Evolutionary conservation across 2,113 vertebrate species (phyloP).

Genomic region (Syngnathus floridae): DNA sequence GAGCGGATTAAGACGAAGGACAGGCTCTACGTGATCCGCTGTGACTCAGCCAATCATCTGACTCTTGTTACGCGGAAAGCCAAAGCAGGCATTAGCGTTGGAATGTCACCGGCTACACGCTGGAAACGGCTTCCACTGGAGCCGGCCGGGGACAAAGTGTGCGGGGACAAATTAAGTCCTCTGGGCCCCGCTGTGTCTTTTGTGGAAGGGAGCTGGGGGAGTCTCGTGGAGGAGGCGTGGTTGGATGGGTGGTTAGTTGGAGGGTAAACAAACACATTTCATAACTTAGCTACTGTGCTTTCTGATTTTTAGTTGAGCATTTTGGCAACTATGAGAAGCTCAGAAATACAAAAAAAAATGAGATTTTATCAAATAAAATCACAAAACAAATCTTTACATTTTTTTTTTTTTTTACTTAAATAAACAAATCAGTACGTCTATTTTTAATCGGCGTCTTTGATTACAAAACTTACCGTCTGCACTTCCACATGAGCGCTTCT

Average conservation of each 20-base stretch:
- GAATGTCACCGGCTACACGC: conserved; percentile 26
- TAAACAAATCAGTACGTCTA: background rate
- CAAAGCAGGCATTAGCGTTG: conserved; percentile 15
- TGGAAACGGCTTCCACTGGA: conserved; percentile 26
- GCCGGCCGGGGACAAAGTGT: conserved; percentile 8
- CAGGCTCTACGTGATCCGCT: conserved; percentile 22
- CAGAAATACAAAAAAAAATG: too few species aligned
- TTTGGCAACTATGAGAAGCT: too few species aligned
- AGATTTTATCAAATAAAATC: too few species aligned
- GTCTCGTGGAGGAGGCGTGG: background rate
- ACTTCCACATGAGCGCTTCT: background rate
- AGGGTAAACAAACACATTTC: background rate
- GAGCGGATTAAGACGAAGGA: conserved; percentile 27
- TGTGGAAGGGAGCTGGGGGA: background rate
- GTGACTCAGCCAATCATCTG: conserved; percentile 34
- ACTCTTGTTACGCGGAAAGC: conserved; percentile 30
- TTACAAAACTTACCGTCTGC: background rate
- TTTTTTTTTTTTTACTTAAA: background rate
- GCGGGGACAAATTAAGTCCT: conserved; percentile 4
- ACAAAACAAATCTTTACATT: too few species aligned
- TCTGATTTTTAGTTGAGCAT: too few species aligned
- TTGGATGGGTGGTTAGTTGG: background rate
- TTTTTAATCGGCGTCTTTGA: background rate
- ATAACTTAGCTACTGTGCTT: background rate
- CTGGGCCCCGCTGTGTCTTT: background rate